Conservation (phyloP, 2,113 vertebrate species). For the Phaethornis superciliosus region DNA sequence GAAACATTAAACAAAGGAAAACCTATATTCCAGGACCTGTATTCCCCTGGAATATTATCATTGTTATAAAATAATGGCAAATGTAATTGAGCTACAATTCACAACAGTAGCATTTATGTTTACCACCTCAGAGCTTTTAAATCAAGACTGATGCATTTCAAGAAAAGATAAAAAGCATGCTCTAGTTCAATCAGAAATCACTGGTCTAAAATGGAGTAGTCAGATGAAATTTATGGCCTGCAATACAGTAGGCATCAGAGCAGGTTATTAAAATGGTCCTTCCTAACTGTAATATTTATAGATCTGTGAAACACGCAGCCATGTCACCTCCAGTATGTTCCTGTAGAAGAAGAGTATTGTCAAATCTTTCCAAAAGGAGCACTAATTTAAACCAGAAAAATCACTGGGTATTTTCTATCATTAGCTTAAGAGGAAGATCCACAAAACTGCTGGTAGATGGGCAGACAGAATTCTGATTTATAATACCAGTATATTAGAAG, state of each 20-base stretch:
- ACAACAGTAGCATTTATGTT: not conserved
- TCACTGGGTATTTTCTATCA: not conserved
- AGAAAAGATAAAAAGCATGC: not conserved
- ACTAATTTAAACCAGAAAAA: not conserved
- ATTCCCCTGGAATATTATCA: not conserved
- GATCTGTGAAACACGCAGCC: not conserved
- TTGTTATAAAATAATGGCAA: not conserved
- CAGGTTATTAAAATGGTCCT: conserved; percentile 25
- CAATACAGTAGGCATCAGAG: not conserved
- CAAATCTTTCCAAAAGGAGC: not conserved
- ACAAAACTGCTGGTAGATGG: not conserved
- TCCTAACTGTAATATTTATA: conserved; percentile 28
- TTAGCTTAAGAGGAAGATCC: not conserved
- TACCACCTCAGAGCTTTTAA: not conserved
- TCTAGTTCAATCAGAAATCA: conserved; percentile 19
- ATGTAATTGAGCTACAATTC: not conserved
- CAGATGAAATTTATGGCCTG: not conserved
- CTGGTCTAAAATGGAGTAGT: not conserved
- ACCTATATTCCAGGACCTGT: not conserved
- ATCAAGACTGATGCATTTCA: not conserved
- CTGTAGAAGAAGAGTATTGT: not conserved
- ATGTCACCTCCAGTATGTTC: not conserved
- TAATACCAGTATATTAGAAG: not conserved
- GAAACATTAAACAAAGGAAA: not conserved
- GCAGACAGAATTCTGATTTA: not conserved